Evolutionary conservation across 2,113 vertebrate species (phyloP).

Genomic region (Glareola pratincola): DNA sequence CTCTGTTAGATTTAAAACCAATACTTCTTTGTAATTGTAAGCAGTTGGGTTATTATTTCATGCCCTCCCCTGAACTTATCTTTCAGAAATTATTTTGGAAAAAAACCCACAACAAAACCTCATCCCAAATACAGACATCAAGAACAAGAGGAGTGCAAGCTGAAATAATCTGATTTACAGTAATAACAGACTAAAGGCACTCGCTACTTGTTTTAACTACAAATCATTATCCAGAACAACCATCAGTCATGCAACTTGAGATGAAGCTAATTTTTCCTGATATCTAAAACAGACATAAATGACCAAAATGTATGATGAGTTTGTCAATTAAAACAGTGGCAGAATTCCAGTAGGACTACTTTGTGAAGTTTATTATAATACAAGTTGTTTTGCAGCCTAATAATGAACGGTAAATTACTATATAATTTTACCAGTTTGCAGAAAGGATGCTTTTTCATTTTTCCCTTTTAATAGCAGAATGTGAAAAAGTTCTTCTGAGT

Average conservation of each 20-base stretch:
- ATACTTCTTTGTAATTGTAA: not conserved
- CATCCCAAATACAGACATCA: not conserved
- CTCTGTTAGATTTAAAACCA: not conserved
- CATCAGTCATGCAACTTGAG: slow-evolving; percentile 15
- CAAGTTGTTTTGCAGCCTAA: not conserved
- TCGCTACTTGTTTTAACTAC: slow-evolving; percentile 7
- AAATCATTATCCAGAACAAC: not conserved
- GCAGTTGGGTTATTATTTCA: not conserved
- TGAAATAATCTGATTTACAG: slow-evolving; percentile 28
- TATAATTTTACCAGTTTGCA: not conserved
- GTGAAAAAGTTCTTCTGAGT: not conserved
- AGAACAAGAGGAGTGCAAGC: slow-evolving; percentile 2
- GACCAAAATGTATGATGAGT: slow-evolving; percentile 3
- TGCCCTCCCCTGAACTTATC: not conserved
- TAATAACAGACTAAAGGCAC: slow-evolving; percentile 19
- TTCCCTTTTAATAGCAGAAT: not conserved
- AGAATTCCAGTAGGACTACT: slow-evolving; percentile 25
- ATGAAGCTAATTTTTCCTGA: not conserved
- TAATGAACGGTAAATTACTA: not conserved
- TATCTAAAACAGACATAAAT: not conserved
- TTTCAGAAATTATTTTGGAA: not conserved
- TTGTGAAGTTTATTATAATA: slow-evolving; percentile 2
- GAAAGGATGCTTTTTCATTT: slow-evolving; percentile 2
- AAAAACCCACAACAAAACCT: not conserved
- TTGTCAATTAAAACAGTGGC: slow-evolving; percentile 41